A percentile compares a stretch with the other conserved stretches of the same genome.
Conservation (phyloP, 2,797 vertebrate species). For the Pangasius larnaudii region DNA sequence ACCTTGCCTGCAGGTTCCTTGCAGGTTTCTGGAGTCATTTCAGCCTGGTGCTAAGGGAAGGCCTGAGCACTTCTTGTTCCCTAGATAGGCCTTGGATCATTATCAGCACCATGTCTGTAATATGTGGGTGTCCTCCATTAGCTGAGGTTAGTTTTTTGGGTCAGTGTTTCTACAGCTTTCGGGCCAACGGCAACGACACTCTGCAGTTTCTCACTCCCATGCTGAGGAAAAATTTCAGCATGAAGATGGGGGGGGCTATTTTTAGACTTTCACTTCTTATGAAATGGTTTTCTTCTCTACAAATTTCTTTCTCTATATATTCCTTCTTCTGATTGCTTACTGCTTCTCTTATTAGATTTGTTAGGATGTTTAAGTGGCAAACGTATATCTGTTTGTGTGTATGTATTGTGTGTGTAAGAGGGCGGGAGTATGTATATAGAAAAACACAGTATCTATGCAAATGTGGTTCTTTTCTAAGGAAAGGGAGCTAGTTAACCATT, state of each 20-base stretch:
- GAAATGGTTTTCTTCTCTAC: constrained; percentile 35
- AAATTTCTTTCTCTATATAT: neutral
- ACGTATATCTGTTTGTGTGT: constrained; percentile 4
- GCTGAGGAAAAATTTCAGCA: constrained; percentile 39
- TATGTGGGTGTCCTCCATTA: constrained; percentile 58
- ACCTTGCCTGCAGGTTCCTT: constrained; percentile 67
- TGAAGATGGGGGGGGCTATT: constrained; percentile 48
- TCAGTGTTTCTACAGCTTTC: constrained; percentile 48
- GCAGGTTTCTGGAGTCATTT: constrained; percentile 55
- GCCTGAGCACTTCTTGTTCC: constrained; percentile 29
- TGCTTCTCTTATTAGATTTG: constrained; percentile 8
- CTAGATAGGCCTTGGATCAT: constrained; percentile 47
- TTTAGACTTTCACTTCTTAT: constrained; percentile 51
- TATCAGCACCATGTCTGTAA: constrained; percentile 54
- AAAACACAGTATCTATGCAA: constrained; percentile 67
- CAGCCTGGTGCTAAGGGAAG: constrained; percentile 16
- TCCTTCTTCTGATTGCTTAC: constrained; percentile 4
- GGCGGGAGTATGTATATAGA: neutral
- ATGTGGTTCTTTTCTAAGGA: constrained; percentile 69
- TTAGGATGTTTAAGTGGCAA: neutral
- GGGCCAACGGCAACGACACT: constrained; percentile 23
- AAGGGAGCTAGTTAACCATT: constrained; percentile 71
- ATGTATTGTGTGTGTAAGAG: constrained; percentile 17
- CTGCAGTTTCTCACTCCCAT: constrained; percentile 13
- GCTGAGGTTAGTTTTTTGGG: constrained; percentile 54